Evolutionary conservation across 1,140 invertebrate species (phyloP), one percentile per base, ranked within the genome.

Genomic region (Rhopalosiphum padi): DNA sequence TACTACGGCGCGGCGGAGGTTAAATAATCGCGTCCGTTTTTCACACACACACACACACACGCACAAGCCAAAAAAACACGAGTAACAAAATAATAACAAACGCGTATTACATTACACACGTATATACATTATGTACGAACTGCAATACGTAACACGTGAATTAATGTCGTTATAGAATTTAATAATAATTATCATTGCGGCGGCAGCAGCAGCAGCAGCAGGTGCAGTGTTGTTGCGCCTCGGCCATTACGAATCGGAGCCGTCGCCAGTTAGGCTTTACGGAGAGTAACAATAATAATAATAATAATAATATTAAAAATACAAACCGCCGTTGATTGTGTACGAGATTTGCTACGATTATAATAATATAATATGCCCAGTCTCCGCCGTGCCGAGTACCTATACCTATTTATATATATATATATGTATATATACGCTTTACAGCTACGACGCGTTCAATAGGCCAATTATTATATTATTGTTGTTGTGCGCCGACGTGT

Each of bases 151-250:
- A 68, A n/a, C 15, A 68, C 30, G 60, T 77, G n/a, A 77, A 41
- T 85, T 85, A 25, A 41, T 85, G 83, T 85, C 83, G 37, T 85
- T 85, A 41, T 41, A 85, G 41, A 85, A 77, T 77, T 30, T 60
- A 60, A 77, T 77, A 77, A 85, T 43, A 85, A 85, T 85, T 85
- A 85, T 23, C 83, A 43, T 43, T 25, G 83, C 35, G 37, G 35
- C 30, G 35, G 30, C n/a, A n/a, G n/a, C n/a, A n/a, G 83, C 35
- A 22, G 35, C 35, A 21, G 35, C 30, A 82, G 30, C 83, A 43
- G 82, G 82, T 85, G 83, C 37, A 77, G 83, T 85, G 83, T 43
- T 41, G 23, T 77, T 77, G 60, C 15, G 60, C 15, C 60, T n/a
- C n/a, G 60, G 60, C 35, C 37, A 41, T 85, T 85, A 85, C 37